These are phyloP conservation scores for Rhynchopsitta pachyrhyncha DNA, from an alignment of 2,113 vertebrate species.

Conservation along the genomic window DNA sequence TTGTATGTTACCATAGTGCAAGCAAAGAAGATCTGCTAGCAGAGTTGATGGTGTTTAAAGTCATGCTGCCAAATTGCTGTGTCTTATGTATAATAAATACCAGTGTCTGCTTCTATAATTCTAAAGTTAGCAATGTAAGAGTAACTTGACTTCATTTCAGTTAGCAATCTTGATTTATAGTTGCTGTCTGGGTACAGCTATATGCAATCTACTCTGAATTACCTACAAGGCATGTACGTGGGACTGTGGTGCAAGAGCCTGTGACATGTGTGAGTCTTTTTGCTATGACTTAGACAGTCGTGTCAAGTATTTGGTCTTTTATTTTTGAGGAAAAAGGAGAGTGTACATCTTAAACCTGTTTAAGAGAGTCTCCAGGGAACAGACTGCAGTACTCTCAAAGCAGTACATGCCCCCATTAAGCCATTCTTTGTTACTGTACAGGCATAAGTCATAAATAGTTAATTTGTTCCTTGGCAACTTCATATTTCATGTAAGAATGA, in stretches of 20 bases:
- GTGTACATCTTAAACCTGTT: background rate
- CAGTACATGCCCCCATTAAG: constrained; percentile 17
- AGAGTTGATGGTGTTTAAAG: background rate
- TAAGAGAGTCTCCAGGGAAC: background rate
- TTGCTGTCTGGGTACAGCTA: background rate
- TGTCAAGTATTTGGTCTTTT: background rate
- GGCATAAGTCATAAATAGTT: constrained; percentile 44
- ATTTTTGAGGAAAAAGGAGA: background rate
- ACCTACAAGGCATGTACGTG: background rate
- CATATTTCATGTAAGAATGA: background rate
- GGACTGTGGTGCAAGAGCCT: background rate
- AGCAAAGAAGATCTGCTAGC: background rate
- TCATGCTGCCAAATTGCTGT: background rate
- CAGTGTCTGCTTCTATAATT: background rate
- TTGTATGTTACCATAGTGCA: background rate
- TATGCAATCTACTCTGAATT: background rate
- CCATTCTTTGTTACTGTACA: constrained; percentile 15
- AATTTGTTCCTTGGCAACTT: constrained; percentile 28
- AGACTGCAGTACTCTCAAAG: background rate
- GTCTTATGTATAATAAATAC: background rate
- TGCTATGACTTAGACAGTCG: background rate
- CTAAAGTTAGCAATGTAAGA: background rate
- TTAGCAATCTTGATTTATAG: background rate
- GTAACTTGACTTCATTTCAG: background rate
- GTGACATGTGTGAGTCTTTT: background rate